A percentile compares a stretch with the other conserved stretches of the same genome.
These are phyloP conservation scores for Volucella inflata DNA, from an alignment of 2,888 invertebrate genomes.

Conservation along the genomic window DNA sequence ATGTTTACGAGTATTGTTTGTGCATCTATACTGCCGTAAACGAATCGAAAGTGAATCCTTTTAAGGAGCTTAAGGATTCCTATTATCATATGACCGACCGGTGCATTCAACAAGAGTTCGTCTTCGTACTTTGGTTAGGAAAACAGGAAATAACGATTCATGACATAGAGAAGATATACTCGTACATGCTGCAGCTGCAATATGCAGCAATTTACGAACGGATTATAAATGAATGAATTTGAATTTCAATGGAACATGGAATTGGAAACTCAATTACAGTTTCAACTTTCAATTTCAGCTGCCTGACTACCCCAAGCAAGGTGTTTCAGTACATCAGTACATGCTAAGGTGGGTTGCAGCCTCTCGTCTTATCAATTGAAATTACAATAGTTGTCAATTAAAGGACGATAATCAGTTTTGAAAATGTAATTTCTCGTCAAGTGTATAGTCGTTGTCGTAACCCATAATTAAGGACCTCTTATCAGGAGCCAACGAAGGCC, in stretches of 20 bases:
- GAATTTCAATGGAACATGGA: slow-evolving; percentile 58
- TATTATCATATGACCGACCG: slow-evolving; percentile 22
- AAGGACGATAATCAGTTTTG: slow-evolving; percentile 33
- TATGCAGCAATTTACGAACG: slow-evolving; percentile 62
- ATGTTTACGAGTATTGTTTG: slow-evolving; percentile 50
- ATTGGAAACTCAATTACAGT: slow-evolving; percentile 11
- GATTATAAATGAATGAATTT: slow-evolving; percentile 52
- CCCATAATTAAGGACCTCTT: slow-evolving; percentile 56
- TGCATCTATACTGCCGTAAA: slow-evolving; percentile 22
- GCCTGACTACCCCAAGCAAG: slow-evolving; percentile 40
- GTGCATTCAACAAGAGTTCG: neutral
- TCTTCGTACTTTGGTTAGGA: neutral
- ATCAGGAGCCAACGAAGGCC: slow-evolving; percentile 42
- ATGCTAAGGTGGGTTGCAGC: slow-evolving; percentile 6
- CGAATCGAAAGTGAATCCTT: slow-evolving; percentile 70
- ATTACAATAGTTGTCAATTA: slow-evolving; percentile 19
- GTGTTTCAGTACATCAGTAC: slow-evolving; percentile 37
- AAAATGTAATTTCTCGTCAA: slow-evolving; percentile 59
- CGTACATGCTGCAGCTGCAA: slow-evolving; percentile 48
- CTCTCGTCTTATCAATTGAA: neutral
- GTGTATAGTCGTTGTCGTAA: slow-evolving; percentile 30
- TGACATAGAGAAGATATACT: slow-evolving; percentile 1
- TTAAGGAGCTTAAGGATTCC: slow-evolving; percentile 64
- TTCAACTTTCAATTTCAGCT: slow-evolving; percentile 48
- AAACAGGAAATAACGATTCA: slow-evolving; percentile 65